Percentiles rank a stretch among this genome's conserved stretches.
Evolutionary conservation across 2,888 invertebrate genomes (phyloP).

Genomic region (Platycheirus rosarum): DNA sequence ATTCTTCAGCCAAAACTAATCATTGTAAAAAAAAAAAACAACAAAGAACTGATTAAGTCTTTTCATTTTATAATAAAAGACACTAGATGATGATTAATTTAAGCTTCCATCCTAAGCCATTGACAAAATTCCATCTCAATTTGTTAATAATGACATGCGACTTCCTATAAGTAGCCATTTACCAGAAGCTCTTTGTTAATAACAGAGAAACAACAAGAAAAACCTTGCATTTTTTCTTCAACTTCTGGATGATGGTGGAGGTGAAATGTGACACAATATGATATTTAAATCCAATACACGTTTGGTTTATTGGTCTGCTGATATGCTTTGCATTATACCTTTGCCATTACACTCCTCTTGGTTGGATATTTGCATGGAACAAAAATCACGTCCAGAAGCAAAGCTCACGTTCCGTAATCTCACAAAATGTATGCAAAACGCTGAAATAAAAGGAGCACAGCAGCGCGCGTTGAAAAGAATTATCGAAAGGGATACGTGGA

Average conservation of each 20-base stretch:
- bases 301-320: slow-evolving; percentile 73
- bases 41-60: slow-evolving; percentile 14
- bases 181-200: slow-evolving; percentile 8
- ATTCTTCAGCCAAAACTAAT: slow-evolving; percentile 25
- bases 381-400: slow-evolving; percentile 69
- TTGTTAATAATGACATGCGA: slow-evolving; percentile 2
- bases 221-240: slow-evolving; percentile 13
- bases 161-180: slow-evolving; percentile 16
- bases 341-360: slow-evolving; percentile 3
- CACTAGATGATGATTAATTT: slow-evolving; percentile 46
- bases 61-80: neutral
- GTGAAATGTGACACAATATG: slow-evolving; percentile 63
- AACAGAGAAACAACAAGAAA: slow-evolving; percentile 1
- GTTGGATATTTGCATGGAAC: slow-evolving; percentile 20
- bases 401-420: slow-evolving; percentile 73
- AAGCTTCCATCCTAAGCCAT: slow-evolving; percentile 10
- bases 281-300: slow-evolving; percentile 74
- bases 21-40: slow-evolving; percentile 23
- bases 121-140: slow-evolving; percentile 35
- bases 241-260: slow-evolving; percentile 8
- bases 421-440: slow-evolving; percentile 70
- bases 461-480: slow-evolving; percentile 54
- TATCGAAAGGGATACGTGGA: slow-evolving; percentile 73
- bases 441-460: slow-evolving; percentile 54
- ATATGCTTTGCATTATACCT: slow-evolving; percentile 62